Conservation (phyloP, 2,797 vertebrate species). For the Sebastes minor region DNA sequence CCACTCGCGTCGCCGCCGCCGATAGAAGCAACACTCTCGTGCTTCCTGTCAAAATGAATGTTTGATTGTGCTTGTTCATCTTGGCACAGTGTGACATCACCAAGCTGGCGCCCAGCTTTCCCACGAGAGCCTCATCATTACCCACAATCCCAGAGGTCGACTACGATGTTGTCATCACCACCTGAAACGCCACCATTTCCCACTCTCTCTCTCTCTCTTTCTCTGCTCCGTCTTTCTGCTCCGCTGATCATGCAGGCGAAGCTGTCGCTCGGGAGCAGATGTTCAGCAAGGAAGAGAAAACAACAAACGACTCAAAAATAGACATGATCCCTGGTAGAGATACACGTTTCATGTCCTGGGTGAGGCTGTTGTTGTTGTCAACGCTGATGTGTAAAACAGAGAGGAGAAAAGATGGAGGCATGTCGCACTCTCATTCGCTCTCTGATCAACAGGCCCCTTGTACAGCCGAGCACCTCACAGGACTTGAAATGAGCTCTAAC, state of each 20-base stretch:
- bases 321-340: constrained; percentile 43
- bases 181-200: constrained; percentile 15
- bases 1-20: neutral
- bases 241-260: constrained; percentile 32
- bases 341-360: constrained; percentile 30
- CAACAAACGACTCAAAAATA: constrained; percentile 60
- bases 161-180: constrained; percentile 41
- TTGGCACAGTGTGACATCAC: constrained; percentile 35
- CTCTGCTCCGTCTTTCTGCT: constrained; percentile 28
- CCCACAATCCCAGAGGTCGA: constrained; percentile 63
- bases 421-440: neutral
- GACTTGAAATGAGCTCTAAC: constrained; percentile 35
- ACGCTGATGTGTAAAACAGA: constrained; percentile 23
- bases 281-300: constrained; percentile 32
- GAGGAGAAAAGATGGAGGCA: constrained; percentile 1
- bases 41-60: constrained; percentile 38
- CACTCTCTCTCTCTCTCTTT: neutral
- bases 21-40: neutral
- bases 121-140: constrained; percentile 59
- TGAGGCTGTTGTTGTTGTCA: constrained; percentile 26
- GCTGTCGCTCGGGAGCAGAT: constrained; percentile 65
- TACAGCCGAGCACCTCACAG: constrained; percentile 37
- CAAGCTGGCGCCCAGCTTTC: constrained; percentile 16
- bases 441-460: constrained; percentile 40
- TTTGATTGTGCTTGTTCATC: constrained; percentile 53